Evolutionary conservation across 1,140 invertebrate species (phyloP), one percentile per base, ranked within the genome.

Genomic region (Adelges cooleyi): DNA sequence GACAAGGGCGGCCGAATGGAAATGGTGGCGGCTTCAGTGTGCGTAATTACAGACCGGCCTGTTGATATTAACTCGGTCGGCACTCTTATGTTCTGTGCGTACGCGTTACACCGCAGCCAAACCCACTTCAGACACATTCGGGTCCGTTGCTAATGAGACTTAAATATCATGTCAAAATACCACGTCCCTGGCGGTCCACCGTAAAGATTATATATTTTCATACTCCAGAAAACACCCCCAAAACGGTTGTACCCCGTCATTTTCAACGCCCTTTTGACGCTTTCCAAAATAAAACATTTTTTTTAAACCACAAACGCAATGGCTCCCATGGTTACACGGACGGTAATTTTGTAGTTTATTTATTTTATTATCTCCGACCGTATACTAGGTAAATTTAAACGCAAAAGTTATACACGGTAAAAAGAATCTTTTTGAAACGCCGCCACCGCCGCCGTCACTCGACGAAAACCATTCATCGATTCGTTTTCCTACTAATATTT

Each of bases 91-190:
- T 44, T 44, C 4, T 44, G 27, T 11, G 25, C 17, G 51, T 44
- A 44, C 5, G 15, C n/a, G 40, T 15, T 15, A 15, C n/a, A 11
- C 10, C 5, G 17, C 33, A 11, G 52, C 23, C 15, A 17, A 20
- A 36, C 20, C 53, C 38, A 23, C 44, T 8, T 20, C 36, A 56
- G 36, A 56, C 53, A 20, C 23, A 13, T 3, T n/a, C 10, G n/a
- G n/a, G n/a, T 17, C 2, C 51, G n/a, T 46, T 62, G 56, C 56
- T 62, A 62, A 62, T 62, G 56, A 62, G 56, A 62, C 56, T 62
- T 62, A 62, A 62, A 62, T 62, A 62, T 62, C 56, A 48, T 46
- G 56, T 62, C 56, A 62, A 62, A 62, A 62, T 29, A 62, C 29
- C 29, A 6, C 42, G 27, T 48, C 56, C 40, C 56, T 62, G 56